Evolutionary conservation across 2,113 vertebrate genomes (phyloP), one percentile per base, ranked within the genome.

Genomic region (Hirundichthys speculiger): DNA sequence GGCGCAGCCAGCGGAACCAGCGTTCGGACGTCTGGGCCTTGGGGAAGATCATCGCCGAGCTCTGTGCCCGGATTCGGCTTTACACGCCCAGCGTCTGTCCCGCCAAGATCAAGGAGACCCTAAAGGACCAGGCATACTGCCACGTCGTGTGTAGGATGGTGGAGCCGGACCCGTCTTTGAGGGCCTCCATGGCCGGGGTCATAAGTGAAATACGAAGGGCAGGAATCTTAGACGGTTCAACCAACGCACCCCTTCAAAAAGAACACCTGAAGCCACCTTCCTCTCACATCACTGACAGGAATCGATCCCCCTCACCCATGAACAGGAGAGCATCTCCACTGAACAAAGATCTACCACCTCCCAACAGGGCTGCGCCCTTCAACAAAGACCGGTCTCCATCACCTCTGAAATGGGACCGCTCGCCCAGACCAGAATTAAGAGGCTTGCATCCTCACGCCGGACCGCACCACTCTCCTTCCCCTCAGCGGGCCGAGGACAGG

Each of bases 1-100:
- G 41, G 25, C 0, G 0, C 18, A 60, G 16, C 12, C 75, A 90
- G 39, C 77, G 92, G 20, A 41, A 89, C 75, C 90, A 88, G 60
- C 69, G 85, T 40, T 91, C 92, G 0, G 91, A 92, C 1, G 91
- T 92, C 16, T 93, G 92, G 92, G 92, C 91, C 57, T 90, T 93
- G 89, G 92, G 91, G 14, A 92, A 92, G 69, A 85, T 93, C 52
- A 89, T 90, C 2, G 88, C 86, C 13, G 92, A 93, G 72, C 80
- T 93, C 39, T 89, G 85, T 2, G 89, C 72, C 16, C 77, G 90
- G 11, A 15, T 91, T 27, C 86, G 91, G 6, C 79, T 92, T 3
- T 57, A 82, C 30, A 92, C 91, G 0, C 75, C 73, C 7, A 73
- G 22, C 1, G 77, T 92, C 30, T 75, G 45, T 51, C 82, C 90